Evolutionary conservation across 2,888 invertebrate genomes (phyloP).

Genomic region (Pardosa pseudoannulata): DNA sequence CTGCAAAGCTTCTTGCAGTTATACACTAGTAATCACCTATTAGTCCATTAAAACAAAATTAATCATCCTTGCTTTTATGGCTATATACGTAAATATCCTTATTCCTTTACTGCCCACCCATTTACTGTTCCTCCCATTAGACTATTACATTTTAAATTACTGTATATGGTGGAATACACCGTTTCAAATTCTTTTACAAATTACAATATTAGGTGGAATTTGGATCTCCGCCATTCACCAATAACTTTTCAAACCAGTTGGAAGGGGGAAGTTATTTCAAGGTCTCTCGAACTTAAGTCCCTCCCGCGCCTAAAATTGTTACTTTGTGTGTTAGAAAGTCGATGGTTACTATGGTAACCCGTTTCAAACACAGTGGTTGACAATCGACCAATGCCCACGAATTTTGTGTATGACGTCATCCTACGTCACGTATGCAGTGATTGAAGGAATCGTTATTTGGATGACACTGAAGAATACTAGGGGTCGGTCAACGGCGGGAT

Average conservation of each 20-base stretch:
- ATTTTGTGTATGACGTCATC: slow-evolving; percentile 50
- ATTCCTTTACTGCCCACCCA: too few species aligned
- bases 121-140: too few species aligned
- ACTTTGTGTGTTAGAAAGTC: slow-evolving; percentile 22
- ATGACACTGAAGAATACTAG: slow-evolving; percentile 40
- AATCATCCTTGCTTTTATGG: too few species aligned
- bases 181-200: background rate
- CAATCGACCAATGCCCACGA: slow-evolving; percentile 33
- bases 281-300: background rate
- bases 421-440: slow-evolving; percentile 65
- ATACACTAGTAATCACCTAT: too few species aligned
- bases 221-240: background rate
- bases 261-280: background rate
- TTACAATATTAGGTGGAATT: background rate
- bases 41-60: too few species aligned
- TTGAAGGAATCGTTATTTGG: slow-evolving; percentile 61
- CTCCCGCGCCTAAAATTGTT: background rate
- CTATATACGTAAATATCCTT: too few species aligned
- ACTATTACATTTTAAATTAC: too few species aligned
- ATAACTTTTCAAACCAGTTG: background rate
- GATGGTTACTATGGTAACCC: slow-evolving; percentile 57
- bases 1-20: too few species aligned
- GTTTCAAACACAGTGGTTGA: slow-evolving; percentile 58
- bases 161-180: background rate
- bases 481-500: slow-evolving; percentile 43